Percentiles rank a stretch among this genome's conserved stretches.
Evolutionary conservation across 2,797 vertebrate species (phyloP).

Genomic region (Tokudaia muenninki): DNA sequence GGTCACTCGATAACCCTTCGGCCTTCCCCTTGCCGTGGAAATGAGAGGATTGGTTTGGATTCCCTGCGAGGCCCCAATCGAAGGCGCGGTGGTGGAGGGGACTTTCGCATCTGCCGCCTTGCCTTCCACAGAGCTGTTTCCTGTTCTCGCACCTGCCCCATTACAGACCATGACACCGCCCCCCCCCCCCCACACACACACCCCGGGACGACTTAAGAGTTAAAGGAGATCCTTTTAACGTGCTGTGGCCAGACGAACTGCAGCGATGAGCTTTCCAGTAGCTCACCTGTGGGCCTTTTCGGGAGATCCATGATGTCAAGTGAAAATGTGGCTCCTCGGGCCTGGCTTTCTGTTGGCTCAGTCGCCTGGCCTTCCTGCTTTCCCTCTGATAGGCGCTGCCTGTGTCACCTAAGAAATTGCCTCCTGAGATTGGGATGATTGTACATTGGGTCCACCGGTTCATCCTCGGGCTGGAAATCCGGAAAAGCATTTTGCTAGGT

Average conservation of each 20-base stretch:
- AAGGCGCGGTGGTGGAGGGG: constrained; percentile 1
- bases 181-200: background rate
- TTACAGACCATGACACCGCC: background rate
- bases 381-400: background rate
- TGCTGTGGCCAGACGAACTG: background rate
- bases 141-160: background rate
- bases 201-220: background rate
- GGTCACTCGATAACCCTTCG: background rate
- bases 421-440: background rate
- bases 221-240: background rate
- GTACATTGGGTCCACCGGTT: background rate
- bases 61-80: constrained; percentile 13
- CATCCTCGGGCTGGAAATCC: constrained; percentile 19
- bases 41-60: background rate
- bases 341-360: constrained; percentile 33
- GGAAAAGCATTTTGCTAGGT: constrained; percentile 35
- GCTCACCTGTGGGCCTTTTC: background rate
- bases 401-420: background rate
- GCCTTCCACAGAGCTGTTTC: background rate
- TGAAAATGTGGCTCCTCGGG: background rate
- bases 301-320: background rate
- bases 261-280: background rate
- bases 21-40: constrained; percentile 14
- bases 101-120: background rate
- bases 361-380: background rate